Evolutionary conservation across 2,113 vertebrate species (phyloP).

Genomic region (Anser cygnoides): DNA sequence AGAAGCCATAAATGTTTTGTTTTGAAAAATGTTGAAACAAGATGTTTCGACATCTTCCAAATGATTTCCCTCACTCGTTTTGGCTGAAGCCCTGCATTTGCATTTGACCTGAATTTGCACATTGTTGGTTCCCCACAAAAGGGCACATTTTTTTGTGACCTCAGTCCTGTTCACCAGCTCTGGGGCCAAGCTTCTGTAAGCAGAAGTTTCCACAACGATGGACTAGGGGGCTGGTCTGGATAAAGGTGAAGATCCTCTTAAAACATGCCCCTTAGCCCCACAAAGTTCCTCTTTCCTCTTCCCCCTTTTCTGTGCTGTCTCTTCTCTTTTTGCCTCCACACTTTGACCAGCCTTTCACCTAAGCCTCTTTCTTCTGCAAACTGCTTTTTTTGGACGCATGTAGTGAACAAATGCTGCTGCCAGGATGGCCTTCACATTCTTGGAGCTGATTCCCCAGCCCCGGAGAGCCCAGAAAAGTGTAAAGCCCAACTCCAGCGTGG

Average conservation of each 20-base stretch:
- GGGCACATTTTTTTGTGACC: slow-evolving; percentile 55
- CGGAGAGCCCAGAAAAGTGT: not conserved
- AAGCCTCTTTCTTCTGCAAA: not conserved
- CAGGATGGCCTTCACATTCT: not conserved
- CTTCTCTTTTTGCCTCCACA: not conserved
- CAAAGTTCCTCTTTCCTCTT: not conserved
- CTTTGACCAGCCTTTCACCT: not conserved
- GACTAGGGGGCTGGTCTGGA: not conserved
- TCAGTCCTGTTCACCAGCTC: not conserved
- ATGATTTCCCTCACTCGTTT: slow-evolving; percentile 53
- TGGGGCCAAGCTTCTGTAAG: not conserved
- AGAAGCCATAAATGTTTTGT: not conserved
- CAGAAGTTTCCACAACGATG: not conserved
- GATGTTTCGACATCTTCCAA: slow-evolving; percentile 60
- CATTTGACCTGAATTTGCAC: slow-evolving; percentile 70
- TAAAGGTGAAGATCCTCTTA: slow-evolving; percentile 39
- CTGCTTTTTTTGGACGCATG: not conserved
- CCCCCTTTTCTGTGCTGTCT: not conserved
- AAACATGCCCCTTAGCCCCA: not conserved
- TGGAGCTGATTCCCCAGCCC: not conserved
- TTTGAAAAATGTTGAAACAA: slow-evolving; percentile 37
- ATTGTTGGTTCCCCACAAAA: slow-evolving; percentile 64
- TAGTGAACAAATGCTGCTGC: not conserved
- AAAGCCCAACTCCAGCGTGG: not conserved
- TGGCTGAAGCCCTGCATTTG: slow-evolving; percentile 57